Evolutionary conservation across 2,888 invertebrate species (phyloP), one percentile per base, ranked within the genome.

Genomic region (Heliconius erato): DNA sequence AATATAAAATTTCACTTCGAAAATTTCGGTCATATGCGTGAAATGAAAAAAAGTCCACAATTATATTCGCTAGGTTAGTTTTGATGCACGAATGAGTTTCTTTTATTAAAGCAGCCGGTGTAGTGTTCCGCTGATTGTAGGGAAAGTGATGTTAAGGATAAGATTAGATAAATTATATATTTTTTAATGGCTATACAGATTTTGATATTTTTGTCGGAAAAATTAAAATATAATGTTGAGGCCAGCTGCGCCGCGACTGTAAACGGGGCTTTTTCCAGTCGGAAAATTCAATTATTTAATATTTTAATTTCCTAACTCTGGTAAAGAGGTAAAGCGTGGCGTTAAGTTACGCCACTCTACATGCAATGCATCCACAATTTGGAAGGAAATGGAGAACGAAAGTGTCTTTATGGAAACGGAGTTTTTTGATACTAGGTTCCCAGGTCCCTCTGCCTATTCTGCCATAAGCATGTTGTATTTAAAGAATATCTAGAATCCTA

Each of bases 11-110:
- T 78, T 77, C 77, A 77, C 77, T 69, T 32, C 44, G 23, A 71
- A 78, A 81, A 78, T 81, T 77, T 81, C 63, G 77, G 81, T 71
- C 44, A 63, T 49, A 81, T 77, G 77, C 77, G 81, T 78, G 78
- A 81, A 78, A 81, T 77, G 77, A 63, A 77, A 77, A 81, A 72
- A 81, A 81, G 49, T 26, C 54, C 65, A 65, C 81, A 63, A 81
- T 81, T 81, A 78, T 81, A 59, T 77, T 40, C 81, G 81, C 77
- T 71, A 78, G 71, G 71, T 78, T 81, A 81, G 59, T 69, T 81
- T 81, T 81, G 69, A 81, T 69, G 81, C 81, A 81, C 77, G 81
- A 81, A 81, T 35, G 81, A 81, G 19, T 77, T 77, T 77, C 28
- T 71, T 71, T 63, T 63, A 76, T 76, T 40, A 63, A 40, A 76